These are phyloP conservation scores for Malacoraja senta DNA, from an alignment of 2,797 vertebrate species.

Conservation along the genomic window DNA sequence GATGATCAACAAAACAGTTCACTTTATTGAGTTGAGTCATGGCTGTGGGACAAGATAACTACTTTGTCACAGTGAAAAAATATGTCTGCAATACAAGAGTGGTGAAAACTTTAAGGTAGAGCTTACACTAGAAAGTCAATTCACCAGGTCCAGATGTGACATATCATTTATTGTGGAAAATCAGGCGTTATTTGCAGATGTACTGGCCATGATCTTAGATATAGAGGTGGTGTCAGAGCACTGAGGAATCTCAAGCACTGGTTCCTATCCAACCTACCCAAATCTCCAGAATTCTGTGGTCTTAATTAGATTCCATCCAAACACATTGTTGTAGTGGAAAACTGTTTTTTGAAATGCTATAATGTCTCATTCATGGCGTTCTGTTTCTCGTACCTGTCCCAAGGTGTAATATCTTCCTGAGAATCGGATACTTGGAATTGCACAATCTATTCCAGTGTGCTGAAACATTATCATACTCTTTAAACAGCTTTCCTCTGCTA, in stretches of 20 bases:
- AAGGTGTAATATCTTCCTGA: not conserved
- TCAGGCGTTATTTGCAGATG: not conserved
- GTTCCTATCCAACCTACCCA: not conserved
- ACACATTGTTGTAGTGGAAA: not conserved
- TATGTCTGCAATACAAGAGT: too few relatives aligned
- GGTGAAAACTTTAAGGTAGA: too few relatives aligned
- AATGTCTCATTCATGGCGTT: not conserved
- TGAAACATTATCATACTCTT: not conserved
- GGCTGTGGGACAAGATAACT: too few relatives aligned
- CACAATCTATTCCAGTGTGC: not conserved
- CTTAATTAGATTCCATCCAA: not conserved
- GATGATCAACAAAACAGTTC: too few relatives aligned
- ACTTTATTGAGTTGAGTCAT: too few relatives aligned
- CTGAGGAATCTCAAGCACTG: not conserved
- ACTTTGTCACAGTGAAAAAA: too few relatives aligned
- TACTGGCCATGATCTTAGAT: not conserved
- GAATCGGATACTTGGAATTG: not conserved
- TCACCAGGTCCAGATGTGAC: not conserved
- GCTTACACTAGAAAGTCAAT: too few relatives aligned
- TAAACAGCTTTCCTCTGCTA: not conserved
- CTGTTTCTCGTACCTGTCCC: not conserved
- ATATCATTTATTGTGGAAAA: not conserved
- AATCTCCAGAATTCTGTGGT: not conserved
- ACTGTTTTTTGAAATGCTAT: not conserved
- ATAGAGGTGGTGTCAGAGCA: not conserved